phyloP scores from a whole-genome alignment of 2,797 vertebrate genomes.

The Cyprinodon diabolis region DNA sequence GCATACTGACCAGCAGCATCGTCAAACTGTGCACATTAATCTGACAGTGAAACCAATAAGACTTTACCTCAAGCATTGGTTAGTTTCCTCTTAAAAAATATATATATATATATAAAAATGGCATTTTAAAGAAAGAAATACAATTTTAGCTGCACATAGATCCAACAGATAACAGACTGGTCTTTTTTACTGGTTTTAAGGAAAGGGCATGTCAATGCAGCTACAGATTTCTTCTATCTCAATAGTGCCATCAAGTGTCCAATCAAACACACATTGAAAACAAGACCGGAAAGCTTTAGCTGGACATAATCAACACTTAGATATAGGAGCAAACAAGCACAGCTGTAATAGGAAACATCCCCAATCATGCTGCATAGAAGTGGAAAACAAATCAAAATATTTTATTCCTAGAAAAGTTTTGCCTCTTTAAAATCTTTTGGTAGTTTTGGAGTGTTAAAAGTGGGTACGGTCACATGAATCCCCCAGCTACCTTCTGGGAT shows the following conservation, averaged over 20 bases:
- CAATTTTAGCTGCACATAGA: slow-evolving; percentile 7
- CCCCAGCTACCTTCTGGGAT: slow-evolving; percentile 38
- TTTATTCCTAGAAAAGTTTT: slow-evolving; percentile 3
- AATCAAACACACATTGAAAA: slow-evolving; percentile 10
- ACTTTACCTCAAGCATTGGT: neutral
- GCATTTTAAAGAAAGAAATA: neutral
- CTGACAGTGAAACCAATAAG: slow-evolving; percentile 11
- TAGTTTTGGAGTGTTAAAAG: slow-evolving; percentile 43
- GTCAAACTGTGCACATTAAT: slow-evolving; percentile 25
- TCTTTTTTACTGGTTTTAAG: slow-evolving; percentile 28
- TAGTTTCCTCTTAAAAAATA: neutral
- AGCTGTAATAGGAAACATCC: neutral
- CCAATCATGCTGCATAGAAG: neutral
- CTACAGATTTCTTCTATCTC: slow-evolving; percentile 45
- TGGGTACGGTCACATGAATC: slow-evolving; percentile 53
- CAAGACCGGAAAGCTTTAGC: slow-evolving; percentile 1
- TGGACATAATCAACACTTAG: slow-evolving; percentile 10
- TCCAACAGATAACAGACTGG: slow-evolving; percentile 30
- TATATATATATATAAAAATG: neutral
- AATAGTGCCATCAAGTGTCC: slow-evolving; percentile 82
- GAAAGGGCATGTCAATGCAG: slow-evolving; percentile 63
- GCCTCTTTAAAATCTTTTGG: slow-evolving; percentile 5
- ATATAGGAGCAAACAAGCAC: neutral
- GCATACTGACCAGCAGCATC: slow-evolving; percentile 50
- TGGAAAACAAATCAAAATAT: neutral